Conservation (phyloP, 2,797 vertebrate species). For the Coreius guichenoti region DNA sequence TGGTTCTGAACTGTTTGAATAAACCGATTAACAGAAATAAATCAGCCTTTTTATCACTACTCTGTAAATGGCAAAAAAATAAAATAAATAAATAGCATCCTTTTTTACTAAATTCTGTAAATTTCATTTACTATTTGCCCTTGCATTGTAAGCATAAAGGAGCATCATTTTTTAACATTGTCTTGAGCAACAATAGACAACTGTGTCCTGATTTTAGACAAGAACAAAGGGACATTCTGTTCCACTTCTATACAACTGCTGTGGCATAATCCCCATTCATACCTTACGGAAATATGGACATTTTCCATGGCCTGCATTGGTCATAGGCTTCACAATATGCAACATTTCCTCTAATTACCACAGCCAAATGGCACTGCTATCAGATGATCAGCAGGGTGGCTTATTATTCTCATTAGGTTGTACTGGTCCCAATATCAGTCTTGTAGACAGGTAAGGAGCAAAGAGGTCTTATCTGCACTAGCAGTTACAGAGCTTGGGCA, state of each 20-base stretch:
- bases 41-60: neutral
- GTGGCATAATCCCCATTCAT: conserved; percentile 5
- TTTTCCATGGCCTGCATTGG: neutral
- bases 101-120: neutral
- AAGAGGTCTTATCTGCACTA: conserved; percentile 37
- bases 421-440: conserved; percentile 27
- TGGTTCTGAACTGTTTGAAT: neutral
- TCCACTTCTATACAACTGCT: conserved; percentile 5
- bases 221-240: conserved; percentile 19
- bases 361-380: conserved; percentile 9
- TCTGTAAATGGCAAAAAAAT: neutral
- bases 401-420: conserved; percentile 22
- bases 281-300: neutral
- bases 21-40: neutral
- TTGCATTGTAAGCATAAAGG: neutral
- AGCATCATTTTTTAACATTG: neutral
- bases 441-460: conserved; percentile 23
- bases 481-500: neutral
- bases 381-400: conserved; percentile 1
- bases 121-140: neutral
- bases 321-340: neutral
- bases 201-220: neutral
- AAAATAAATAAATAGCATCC: no score
- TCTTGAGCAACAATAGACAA: conserved; percentile 9
- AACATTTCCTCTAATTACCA: conserved; percentile 8